Conservation (phyloP, 2,797 vertebrate genomes). For the Nothura maculosa region DNA sequence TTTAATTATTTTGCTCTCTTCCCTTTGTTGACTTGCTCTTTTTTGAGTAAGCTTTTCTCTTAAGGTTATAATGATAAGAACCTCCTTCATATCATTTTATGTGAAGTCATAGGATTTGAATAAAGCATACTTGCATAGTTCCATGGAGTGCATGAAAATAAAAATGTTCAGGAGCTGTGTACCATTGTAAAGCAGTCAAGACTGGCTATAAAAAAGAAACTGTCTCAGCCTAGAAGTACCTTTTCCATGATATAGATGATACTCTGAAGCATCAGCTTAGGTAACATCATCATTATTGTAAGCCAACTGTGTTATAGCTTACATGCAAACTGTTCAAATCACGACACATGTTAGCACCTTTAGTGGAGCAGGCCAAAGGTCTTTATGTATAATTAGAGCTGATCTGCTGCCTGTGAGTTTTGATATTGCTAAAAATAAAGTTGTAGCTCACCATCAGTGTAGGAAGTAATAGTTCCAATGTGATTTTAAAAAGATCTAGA, state of each 20-base stretch:
- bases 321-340: background rate
- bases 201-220: background rate
- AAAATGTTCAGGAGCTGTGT: background rate
- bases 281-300: background rate
- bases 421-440: slow-evolving; percentile 15
- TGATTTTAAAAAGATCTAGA: background rate
- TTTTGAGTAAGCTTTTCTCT: background rate
- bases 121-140: background rate
- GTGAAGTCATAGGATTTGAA: background rate
- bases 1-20: background rate
- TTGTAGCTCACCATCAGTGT: background rate
- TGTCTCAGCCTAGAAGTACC: background rate
- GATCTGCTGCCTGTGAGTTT: background rate
- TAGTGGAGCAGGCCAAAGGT: background rate
- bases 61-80: background rate
- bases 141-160: background rate
- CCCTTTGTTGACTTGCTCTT: background rate
- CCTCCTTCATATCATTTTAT: background rate
- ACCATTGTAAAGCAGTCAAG: background rate
- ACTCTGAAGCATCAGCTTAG: background rate
- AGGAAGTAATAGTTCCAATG: background rate
- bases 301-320: background rate
- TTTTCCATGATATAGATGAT: background rate
- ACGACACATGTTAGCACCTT: background rate
- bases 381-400: background rate